Conservation (phyloP, 2,888 invertebrate species). For the Drosophila fungiperda region DNA sequence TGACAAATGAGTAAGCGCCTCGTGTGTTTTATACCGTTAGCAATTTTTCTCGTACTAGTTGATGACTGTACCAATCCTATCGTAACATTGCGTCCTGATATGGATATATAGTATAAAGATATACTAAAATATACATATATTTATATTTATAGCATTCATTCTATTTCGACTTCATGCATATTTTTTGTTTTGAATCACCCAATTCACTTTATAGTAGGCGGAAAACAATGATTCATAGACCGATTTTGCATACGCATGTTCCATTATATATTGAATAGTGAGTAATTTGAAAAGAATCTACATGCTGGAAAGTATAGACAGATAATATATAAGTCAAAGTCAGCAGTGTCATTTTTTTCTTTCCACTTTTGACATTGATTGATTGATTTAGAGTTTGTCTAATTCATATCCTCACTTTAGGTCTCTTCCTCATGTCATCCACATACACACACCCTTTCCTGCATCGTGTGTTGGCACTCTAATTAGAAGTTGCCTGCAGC, state of each 20-base stretch:
- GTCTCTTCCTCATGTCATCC: conserved; percentile 22
- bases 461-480: conserved; percentile 54
- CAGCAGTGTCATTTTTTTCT: background rate
- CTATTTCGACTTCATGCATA: no score
- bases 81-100: background rate
- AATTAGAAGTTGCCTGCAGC: conserved; percentile 72
- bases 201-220: background rate
- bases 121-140: no score
- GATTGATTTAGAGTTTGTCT: background rate
- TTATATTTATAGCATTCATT: background rate
- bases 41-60: conserved; percentile 1
- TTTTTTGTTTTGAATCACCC: background rate
- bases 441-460: conserved; percentile 40
- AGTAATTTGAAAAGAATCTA: conserved; percentile 15
- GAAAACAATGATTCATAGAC: conserved; percentile 38
- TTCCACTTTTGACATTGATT: background rate
- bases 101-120: background rate
- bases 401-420: conserved; percentile 26
- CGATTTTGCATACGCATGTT: conserved; percentile 16
- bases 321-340: background rate
- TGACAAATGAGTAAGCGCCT: conserved; percentile 50
- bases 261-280: conserved; percentile 24
- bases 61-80: background rate
- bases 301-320: background rate
- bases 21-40: background rate